Evolutionary conservation across 2,888 invertebrate species (phyloP).

Genomic region (Ganaspis brasiliensis): DNA sequence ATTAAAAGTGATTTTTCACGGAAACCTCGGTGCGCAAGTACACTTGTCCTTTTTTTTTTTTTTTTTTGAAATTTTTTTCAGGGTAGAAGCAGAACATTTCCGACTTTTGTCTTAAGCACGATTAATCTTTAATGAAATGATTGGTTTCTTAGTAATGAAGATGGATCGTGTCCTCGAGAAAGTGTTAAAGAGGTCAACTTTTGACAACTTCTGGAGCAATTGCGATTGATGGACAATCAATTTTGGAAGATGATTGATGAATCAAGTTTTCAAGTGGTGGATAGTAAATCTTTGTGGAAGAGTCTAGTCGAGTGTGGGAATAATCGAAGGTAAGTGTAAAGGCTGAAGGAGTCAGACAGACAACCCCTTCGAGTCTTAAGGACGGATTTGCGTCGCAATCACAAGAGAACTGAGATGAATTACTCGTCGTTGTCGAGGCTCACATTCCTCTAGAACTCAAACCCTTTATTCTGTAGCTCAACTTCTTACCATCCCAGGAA

Average conservation of each 20-base stretch:
- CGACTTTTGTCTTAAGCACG: too few relatives aligned
- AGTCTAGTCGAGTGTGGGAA: background rate
- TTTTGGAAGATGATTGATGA: background rate
- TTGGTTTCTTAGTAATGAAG: too few relatives aligned
- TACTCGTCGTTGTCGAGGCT: conserved; percentile 64
- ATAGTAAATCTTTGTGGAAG: background rate
- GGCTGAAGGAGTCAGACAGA: background rate
- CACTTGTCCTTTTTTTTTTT: too few relatives aligned
- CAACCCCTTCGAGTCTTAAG: conserved; percentile 54
- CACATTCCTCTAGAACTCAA: conserved; percentile 56
- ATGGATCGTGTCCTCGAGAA: background rate
- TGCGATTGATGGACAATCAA: conserved; percentile 11
- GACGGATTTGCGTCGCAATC: conserved; percentile 61
- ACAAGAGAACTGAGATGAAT: conserved; percentile 64
- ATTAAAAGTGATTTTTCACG: too few relatives aligned
- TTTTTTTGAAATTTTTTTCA: too few relatives aligned
- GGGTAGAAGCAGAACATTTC: too few relatives aligned
- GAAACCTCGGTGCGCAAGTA: too few relatives aligned
- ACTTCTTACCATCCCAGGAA: conserved; percentile 56
- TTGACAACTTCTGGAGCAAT: background rate
- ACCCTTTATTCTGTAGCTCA: conserved; percentile 48
- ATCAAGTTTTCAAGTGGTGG: background rate
- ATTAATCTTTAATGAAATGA: too few relatives aligned
- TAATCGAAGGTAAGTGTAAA: background rate
- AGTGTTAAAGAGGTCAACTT: background rate